A percentile compares a stretch with the other conserved stretches of the same genome.
These are phyloP conservation scores for Drosophila prolongata DNA, from an alignment of 2,888 invertebrate genomes.

Conservation along the genomic window DNA sequence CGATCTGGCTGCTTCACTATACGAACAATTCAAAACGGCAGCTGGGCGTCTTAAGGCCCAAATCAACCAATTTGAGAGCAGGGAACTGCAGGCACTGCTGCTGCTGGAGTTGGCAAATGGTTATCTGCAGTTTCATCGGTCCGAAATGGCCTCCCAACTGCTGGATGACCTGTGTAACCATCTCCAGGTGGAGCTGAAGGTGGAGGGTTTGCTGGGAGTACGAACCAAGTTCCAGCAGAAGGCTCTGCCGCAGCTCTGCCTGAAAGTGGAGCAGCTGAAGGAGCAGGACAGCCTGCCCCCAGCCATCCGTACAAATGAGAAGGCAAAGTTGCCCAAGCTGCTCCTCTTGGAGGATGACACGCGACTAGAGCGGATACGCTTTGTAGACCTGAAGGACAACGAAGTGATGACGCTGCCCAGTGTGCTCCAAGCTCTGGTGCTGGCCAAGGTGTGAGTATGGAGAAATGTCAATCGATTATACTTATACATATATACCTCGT, in stretches of 20 bases:
- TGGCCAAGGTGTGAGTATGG: constrained; percentile 89
- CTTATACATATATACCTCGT: background rate
- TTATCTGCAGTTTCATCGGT: constrained; percentile 90
- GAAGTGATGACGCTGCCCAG: constrained; percentile 86
- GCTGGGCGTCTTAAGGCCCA: constrained; percentile 60
- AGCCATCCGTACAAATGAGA: constrained; percentile 84
- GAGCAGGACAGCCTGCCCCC: constrained; percentile 45
- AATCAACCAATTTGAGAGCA: constrained; percentile 78
- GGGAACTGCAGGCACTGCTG: constrained; percentile 84
- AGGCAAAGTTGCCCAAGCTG: constrained; percentile 87
- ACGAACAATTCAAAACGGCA: constrained; percentile 82
- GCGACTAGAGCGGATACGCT: constrained; percentile 91
- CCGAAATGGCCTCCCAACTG: constrained; percentile 89
- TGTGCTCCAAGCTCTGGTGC: constrained; percentile 91
- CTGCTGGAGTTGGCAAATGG: constrained; percentile 87
- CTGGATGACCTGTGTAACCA: constrained; percentile 87
- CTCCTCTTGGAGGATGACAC: constrained; percentile 94
- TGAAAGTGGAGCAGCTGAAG: constrained; percentile 86
- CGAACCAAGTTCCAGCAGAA: constrained; percentile 95
- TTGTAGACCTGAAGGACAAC: constrained; percentile 87
- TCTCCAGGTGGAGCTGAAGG: constrained; percentile 88
- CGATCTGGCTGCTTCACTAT: constrained; percentile 89
- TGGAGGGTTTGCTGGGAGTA: constrained; percentile 92
- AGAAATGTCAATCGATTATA: fast-evolving
- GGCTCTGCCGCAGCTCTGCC: constrained; percentile 92